Evolutionary conservation across 2,113 vertebrate genomes (phyloP), one percentile per base, ranked within the genome.

Genomic region (Neogobius melanostomus): DNA sequence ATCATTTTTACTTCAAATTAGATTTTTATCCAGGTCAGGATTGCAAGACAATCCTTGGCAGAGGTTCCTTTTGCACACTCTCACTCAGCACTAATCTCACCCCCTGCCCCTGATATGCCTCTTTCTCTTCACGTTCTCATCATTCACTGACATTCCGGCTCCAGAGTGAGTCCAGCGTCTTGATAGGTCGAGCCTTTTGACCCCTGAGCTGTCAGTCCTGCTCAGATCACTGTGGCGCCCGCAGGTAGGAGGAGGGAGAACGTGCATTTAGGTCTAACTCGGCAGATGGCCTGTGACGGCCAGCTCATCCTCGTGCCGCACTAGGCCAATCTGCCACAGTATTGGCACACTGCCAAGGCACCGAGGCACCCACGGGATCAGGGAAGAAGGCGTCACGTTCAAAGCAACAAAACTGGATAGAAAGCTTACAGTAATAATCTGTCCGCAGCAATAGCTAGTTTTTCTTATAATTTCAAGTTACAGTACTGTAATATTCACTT

Each of bases 211-310:
- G 73, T 59, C 86, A 85, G 71, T 69, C 68, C 73, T 65, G 42
- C 66, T 78, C 65, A 53, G 69, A 72, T 81, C 68, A 57, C 48
- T 52, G 64, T 66, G 42, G 71, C 14, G 42, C 62, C 75, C 17
- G 53, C 9, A 48, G 71, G 75, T 63, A 60, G 77, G 79, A 71
- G 48, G 64, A 72, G 57, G 53, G 11, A 66, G 77, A 87, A 81
- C 44, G 21, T 82, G 82, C 72, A 53, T 42, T 63, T 49, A 63
- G 0, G 15, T 47, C 52, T 85, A 78, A 88, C 81, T 82, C 65
- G 14, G 6, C 75, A 76, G 82, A 84, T 79, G 85, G 80, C 84
- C 85, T 68, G 84, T 88, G 89, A 88, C 82, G 71, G 77, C 62
- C 72, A 71, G 76, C 71, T 85, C 76, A 74, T 76, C 79, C 80